Evolutionary conservation across 2,797 vertebrate genomes (phyloP), one percentile per base, ranked within the genome.

Genomic region (Amphiprion clarkii): DNA sequence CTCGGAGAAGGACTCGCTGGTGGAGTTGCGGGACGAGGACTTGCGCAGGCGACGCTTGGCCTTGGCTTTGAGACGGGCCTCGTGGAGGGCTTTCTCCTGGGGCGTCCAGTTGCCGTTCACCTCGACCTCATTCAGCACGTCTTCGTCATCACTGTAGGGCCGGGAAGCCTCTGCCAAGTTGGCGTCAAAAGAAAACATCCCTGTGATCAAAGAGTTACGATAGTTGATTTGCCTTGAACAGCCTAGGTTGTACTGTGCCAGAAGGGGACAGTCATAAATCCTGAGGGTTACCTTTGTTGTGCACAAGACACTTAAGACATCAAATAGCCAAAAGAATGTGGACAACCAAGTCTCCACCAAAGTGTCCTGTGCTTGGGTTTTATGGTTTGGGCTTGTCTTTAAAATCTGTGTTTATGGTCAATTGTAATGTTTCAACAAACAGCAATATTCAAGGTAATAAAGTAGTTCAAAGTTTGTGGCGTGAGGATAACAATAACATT

Each of bases 21-120:
- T 85, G 8, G 96, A 95, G 80, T 96, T 96, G 27, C 96, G 95
- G 23, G 96, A 96, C 0, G 96, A 96, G 0, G 94, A 93, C 68
- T 96, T 95, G 67, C 96, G 95, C 71, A 95, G 80, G 21, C 96
- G 93, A 0, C 95, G 94, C 83, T 96, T 97, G 64, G 95, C 96
- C 83, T 96, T 96, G 66, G 96, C 96, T 83, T 95, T 96, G 54
- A 97, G 89, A 17, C 95, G 91, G 0, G 96, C 96, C 87, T 97
- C 96, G 4, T 97, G 95, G 54, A 96, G 92, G 0, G 95, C 93
- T 66, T 97, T 97, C 88, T 97, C 96, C 89, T 96, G 96, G 4
- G 95, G 95, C 6, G 95, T 96, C 96, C 96, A 96, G 82, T 95
- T 90, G 1, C 90, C 95, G 1, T 95, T 92, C 67, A 93, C 92